phyloP scores from a whole-genome alignment of 2,797 vertebrate genomes.

The Anniella stebbinsi region DNA sequence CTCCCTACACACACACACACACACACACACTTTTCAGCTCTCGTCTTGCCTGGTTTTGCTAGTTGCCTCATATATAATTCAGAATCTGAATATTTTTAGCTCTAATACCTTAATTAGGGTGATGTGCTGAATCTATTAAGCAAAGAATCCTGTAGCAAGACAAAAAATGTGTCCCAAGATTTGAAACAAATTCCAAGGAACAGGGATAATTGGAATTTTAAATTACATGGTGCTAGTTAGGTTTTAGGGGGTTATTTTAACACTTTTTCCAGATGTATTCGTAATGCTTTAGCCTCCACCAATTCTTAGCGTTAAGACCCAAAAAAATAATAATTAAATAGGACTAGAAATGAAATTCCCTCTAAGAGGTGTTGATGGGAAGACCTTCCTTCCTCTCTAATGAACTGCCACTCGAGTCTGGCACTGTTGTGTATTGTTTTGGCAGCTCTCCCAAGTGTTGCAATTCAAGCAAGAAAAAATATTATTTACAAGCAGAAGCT shows the following conservation, averaged over 20 bases:
- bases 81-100: slow-evolving; percentile 7
- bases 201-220: not conserved
- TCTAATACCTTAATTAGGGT: not conserved
- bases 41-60: not conserved
- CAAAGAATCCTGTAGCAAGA: not conserved
- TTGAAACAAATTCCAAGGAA: not conserved
- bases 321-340: not conserved
- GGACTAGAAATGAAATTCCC: not conserved
- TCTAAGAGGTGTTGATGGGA: not conserved
- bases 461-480: not conserved
- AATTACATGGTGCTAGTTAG: not conserved
- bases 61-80: not conserved
- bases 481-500: not conserved
- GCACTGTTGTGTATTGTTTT: not conserved
- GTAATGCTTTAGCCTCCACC: not conserved
- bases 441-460: not conserved
- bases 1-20: no score
- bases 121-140: not conserved
- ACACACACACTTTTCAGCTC: no score
- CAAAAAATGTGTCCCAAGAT: not conserved
- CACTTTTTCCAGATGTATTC: not conserved
- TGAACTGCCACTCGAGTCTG: not conserved
- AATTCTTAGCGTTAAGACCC: not conserved
- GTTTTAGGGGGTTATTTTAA: not conserved
- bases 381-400: not conserved